Evolutionary conservation across 1,140 invertebrate genomes (phyloP).

Genomic region (Pogonomyrmex barbatus): DNA sequence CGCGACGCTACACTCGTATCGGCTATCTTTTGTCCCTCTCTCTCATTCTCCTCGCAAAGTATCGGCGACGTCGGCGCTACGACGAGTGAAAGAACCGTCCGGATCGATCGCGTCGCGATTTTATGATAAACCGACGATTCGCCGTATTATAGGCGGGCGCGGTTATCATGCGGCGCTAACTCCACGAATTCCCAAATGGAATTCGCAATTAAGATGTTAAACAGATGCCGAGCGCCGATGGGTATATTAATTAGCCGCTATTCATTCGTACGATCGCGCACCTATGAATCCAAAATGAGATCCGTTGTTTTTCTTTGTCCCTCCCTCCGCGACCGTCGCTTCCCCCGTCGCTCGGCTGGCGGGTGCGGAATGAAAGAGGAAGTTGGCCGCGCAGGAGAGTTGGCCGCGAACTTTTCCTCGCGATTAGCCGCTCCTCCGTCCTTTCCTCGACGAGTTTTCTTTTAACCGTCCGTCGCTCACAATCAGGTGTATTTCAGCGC

Average conservation of each 20-base stretch:
- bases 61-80: background rate
- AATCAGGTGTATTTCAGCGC: slow-evolving; percentile 24
- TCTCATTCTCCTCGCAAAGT: background rate
- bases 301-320: background rate
- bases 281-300: slow-evolving; percentile 55
- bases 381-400: background rate
- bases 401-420: slow-evolving; percentile 25
- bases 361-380: slow-evolving; percentile 15
- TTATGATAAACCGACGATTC: slow-evolving; percentile 27
- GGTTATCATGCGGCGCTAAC: background rate
- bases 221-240: slow-evolving; percentile 36
- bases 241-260: slow-evolving; percentile 57
- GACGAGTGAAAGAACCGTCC: background rate
- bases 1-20: background rate
- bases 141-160: background rate
- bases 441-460: background rate
- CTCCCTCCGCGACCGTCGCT: background rate
- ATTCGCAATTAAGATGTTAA: slow-evolving; percentile 62
- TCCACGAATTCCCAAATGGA: slow-evolving; percentile 10
- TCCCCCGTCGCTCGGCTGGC: no score
- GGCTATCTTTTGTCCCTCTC: background rate
- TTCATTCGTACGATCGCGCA: slow-evolving; percentile 51
- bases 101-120: slow-evolving; percentile 18
- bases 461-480: background rate
- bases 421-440: slow-evolving; percentile 9